These are phyloP conservation scores for Lepetodrilus schrolli DNA, from an alignment of 2,888 invertebrate genomes.

Conservation along the genomic window DNA sequence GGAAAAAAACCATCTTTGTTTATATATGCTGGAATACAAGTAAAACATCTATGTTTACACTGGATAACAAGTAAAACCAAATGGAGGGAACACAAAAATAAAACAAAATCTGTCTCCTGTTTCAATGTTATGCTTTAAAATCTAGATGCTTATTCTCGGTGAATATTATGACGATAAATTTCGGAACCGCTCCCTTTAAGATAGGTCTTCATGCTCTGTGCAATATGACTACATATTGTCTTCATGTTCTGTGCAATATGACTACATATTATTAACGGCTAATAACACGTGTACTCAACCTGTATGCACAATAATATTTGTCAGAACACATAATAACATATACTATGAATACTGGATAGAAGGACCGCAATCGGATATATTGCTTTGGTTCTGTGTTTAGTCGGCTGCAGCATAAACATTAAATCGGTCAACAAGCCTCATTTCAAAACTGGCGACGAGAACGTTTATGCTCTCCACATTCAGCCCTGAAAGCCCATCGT, in stretches of 20 bases:
- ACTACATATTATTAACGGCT: slow-evolving; percentile 23
- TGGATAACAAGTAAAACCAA: neutral
- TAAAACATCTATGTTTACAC: neutral
- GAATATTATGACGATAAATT: slow-evolving; percentile 37
- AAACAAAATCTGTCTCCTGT: slow-evolving; percentile 1
- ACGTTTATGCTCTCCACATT: slow-evolving; percentile 32
- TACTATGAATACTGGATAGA: slow-evolving; percentile 28
- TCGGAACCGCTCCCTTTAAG: slow-evolving; percentile 8
- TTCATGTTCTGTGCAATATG: slow-evolving; percentile 13
- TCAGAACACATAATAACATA: slow-evolving; percentile 28
- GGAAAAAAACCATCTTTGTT: no score
- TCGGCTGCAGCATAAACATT: slow-evolving; percentile 12
- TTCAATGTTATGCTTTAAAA: slow-evolving; percentile 28
- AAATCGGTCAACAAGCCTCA: neutral
- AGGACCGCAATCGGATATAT: slow-evolving; percentile 24
- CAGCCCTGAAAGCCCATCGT: slow-evolving; percentile 33
- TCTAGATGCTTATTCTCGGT: slow-evolving; percentile 21
- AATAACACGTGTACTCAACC: slow-evolving; percentile 4
- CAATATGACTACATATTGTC: slow-evolving; percentile 9
- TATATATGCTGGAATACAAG: no score
- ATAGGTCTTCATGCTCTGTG: slow-evolving; percentile 23
- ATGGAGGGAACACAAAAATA: slow-evolving; percentile 12
- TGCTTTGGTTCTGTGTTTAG: slow-evolving; percentile 29
- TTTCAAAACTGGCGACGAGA: neutral
- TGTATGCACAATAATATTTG: slow-evolving; percentile 5